Conservation (phyloP, 1,140 invertebrate genomes). For the Drosophila nikananu region DNA sequence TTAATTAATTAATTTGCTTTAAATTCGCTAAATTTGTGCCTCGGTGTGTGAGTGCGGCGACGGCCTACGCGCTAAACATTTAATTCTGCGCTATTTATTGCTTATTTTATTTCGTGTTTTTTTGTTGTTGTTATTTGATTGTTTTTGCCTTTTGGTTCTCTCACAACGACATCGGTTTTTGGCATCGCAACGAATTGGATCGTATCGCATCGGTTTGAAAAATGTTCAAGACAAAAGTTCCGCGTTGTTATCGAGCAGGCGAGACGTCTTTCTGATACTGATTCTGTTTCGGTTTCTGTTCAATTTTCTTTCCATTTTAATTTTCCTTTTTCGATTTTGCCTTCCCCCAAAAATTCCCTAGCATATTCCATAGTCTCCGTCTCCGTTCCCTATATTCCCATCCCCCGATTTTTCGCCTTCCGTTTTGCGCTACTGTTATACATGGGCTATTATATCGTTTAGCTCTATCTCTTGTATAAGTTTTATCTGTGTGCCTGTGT, state of each 20-base stretch:
- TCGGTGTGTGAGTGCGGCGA: conserved; percentile 12
- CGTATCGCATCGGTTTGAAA: conserved; percentile 30
- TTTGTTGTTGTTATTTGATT: background rate
- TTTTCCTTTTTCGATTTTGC: background rate
- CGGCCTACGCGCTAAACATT: conserved; percentile 52
- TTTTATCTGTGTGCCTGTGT: conserved; percentile 36
- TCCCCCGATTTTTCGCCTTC: conserved; percentile 37
- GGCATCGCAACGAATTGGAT: conserved; percentile 35
- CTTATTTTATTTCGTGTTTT: conserved; percentile 37
- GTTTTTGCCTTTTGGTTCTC: conserved; percentile 11
- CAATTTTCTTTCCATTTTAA: background rate
- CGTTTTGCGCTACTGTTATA: conserved; percentile 32
- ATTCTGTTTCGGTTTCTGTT: background rate
- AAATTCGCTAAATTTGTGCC: conserved; percentile 69
- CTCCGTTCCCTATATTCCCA: background rate
- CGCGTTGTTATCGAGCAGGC: conserved; percentile 63
- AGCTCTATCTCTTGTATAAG: conserved; percentile 48
- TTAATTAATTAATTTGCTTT: conserved; percentile 82
- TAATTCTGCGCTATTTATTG: conserved; percentile 55
- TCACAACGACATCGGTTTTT: conserved; percentile 18
- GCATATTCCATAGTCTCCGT: background rate
- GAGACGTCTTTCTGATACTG: background rate
- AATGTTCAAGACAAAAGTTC: conserved; percentile 52
- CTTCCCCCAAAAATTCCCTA: background rate
- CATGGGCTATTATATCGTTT: conserved; percentile 49